phyloP scores from a whole-genome alignment of 2,888 invertebrate species.

The Ecdyonurus torrentis region DNA sequence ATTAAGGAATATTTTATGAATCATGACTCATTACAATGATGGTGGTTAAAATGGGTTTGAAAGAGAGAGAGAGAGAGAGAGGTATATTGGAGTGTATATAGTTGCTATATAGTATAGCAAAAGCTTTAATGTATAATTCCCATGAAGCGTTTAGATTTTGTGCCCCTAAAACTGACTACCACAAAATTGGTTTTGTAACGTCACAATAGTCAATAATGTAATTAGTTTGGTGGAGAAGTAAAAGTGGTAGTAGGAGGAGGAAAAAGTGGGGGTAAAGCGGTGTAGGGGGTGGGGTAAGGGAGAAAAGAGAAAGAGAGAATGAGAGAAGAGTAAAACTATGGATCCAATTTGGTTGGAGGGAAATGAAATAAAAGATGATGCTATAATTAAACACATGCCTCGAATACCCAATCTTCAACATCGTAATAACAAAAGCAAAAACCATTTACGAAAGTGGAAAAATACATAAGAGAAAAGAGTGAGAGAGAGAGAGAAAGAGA shows the following conservation, averaged over 20 bases:
- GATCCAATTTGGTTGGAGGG: slow-evolving; percentile 1
- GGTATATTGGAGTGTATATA: background rate
- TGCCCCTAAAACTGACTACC: background rate
- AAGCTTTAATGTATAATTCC: background rate
- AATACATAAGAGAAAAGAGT: background rate
- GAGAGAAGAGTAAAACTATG: background rate
- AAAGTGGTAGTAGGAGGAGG: background rate
- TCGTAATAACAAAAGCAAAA: background rate
- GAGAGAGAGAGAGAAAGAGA: background rate
- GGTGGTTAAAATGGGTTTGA: background rate
- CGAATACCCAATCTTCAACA: slow-evolving; percentile 5
- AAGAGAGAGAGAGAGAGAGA: too few relatives aligned
- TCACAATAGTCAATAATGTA: slow-evolving; percentile 4
- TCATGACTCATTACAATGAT: slow-evolving; percentile 1
- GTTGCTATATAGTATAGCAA: background rate
- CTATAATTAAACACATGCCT: slow-evolving; percentile 9
- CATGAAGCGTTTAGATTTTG: background rate
- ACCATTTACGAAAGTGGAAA: background rate
- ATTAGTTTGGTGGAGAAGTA: slow-evolving; percentile 1
- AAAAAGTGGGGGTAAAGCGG: background rate
- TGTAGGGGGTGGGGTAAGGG: background rate
- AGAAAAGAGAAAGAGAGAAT: background rate
- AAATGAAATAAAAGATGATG: slow-evolving; percentile 4
- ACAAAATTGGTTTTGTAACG: slow-evolving; percentile 4
- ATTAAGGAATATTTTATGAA: background rate